A percentile compares a stretch with the other conserved stretches of the same genome.
Conservation (phyloP, 2,113 vertebrate genomes). For the Rhinogobius similis region DNA sequence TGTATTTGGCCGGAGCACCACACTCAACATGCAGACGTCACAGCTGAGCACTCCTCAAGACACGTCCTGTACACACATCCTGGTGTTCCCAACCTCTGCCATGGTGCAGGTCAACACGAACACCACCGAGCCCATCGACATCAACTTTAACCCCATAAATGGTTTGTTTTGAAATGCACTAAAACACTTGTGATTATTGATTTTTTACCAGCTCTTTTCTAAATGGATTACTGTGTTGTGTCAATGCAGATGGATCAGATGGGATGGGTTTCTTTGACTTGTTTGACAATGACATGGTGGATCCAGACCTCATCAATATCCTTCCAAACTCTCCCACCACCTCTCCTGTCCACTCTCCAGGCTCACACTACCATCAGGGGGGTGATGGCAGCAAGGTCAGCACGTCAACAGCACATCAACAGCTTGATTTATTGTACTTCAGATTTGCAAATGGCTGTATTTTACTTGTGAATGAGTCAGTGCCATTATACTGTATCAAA, state of each 20-base stretch:
- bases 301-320: constrained; percentile 96
- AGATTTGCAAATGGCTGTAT: background rate
- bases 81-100: constrained; percentile 96
- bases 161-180: constrained; percentile 72
- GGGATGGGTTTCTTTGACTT: constrained; percentile 94
- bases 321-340: constrained; percentile 92
- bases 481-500: background rate
- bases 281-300: constrained; percentile 90
- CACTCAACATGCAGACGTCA: constrained; percentile 95
- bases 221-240: background rate
- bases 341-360: constrained; percentile 92
- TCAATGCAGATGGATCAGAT: constrained; percentile 86
- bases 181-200: no score
- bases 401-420: background rate
- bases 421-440: background rate
- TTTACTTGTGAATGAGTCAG: background rate
- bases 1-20: constrained; percentile 95
- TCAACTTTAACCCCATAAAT: constrained; percentile 94
- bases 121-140: constrained; percentile 89
- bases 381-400: constrained; percentile 93
- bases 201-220: background rate
- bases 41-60: constrained; percentile 97
- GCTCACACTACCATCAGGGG: constrained; percentile 93
- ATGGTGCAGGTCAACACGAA: constrained; percentile 94
- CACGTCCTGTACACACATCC: constrained; percentile 96